Conservation (phyloP, 2,797 vertebrate genomes). For the Mormyrus hasselquistii region DNA sequence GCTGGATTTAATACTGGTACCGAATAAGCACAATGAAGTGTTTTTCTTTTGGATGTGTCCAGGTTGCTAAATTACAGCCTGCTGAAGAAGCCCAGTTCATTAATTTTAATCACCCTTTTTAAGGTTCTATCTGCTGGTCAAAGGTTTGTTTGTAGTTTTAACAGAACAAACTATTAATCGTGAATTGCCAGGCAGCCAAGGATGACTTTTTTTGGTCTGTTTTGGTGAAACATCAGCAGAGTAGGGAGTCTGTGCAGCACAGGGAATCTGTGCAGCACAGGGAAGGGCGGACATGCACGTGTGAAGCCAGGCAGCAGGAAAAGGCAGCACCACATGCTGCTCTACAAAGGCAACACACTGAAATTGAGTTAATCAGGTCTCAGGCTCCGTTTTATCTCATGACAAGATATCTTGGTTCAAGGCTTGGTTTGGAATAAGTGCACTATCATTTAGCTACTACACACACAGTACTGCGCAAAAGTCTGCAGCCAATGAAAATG, state of each 20-base stretch:
- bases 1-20: background rate
- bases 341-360: background rate
- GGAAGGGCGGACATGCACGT: background rate
- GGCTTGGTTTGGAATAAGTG: background rate
- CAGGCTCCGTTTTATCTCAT: background rate
- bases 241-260: background rate
- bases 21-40: background rate
- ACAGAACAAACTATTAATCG: background rate
- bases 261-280: background rate
- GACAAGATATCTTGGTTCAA: too few species aligned
- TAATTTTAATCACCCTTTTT: background rate
- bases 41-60: background rate
- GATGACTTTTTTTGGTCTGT: background rate
- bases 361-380: background rate
- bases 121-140: background rate
- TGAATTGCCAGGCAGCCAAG: background rate
- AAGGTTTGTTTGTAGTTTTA: background rate
- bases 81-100: background rate
- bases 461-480: background rate
- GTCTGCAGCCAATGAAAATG: background rate
- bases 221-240: background rate
- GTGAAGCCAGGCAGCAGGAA: background rate
- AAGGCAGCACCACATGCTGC: background rate
- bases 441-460: background rate
- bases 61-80: background rate